Percentiles rank a stretch among this genome's conserved stretches.
Evolutionary conservation across 2,888 invertebrate species (phyloP).

Genomic region (Apotomis turbidana): DNA sequence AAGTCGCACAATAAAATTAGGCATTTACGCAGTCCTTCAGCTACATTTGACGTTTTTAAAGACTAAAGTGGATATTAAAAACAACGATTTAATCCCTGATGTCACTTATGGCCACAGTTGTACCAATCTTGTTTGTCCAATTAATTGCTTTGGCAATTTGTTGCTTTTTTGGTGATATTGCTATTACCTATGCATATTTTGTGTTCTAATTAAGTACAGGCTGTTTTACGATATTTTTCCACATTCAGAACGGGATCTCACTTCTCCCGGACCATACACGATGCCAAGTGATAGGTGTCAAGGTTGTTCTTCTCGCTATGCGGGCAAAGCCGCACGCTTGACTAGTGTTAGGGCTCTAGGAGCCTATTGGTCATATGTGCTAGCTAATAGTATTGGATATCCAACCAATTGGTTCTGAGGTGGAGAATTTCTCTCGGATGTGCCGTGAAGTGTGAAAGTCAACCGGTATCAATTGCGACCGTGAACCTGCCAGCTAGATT

Average conservation of each 20-base stretch:
- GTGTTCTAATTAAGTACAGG: too few species aligned
- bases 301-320: conserved; percentile 31
- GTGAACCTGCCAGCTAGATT: conserved; percentile 34
- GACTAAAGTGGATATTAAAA: too few species aligned
- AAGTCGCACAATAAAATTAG: too few species aligned
- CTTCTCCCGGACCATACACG: conserved; percentile 18
- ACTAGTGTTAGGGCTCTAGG: conserved; percentile 12
- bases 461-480: conserved; percentile 35
- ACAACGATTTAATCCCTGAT: too few species aligned
- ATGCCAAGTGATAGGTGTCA: conserved; percentile 32
- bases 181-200: too few species aligned
- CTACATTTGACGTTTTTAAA: too few species aligned
- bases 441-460: conserved; percentile 31
- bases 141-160: too few species aligned
- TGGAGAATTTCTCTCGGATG: conserved; percentile 31
- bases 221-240: neutral
- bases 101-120: too few species aligned
- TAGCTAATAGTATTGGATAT: conserved; percentile 8
- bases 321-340: conserved; percentile 26
- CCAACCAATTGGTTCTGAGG: conserved; percentile 8
- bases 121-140: too few species aligned
- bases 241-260: conserved; percentile 26
- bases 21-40: too few species aligned
- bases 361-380: neutral
- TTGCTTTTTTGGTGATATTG: too few species aligned